phyloP scores from a whole-genome alignment of 2,113 vertebrate species.

The Oxyruncus cristatus region DNA sequence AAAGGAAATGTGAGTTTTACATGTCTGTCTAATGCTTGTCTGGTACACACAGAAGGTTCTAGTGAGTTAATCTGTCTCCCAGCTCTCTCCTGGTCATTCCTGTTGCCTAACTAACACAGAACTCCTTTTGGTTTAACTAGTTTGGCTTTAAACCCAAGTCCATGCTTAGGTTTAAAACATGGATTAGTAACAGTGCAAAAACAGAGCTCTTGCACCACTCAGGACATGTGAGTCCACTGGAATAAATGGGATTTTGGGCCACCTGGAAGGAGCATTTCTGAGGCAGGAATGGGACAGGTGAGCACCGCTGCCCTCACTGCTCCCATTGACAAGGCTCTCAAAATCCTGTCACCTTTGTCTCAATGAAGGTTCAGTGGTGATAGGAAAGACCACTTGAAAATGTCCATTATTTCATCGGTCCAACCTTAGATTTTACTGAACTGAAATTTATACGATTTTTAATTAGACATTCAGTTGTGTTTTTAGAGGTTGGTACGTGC shows the following conservation, averaged over 20 bases:
- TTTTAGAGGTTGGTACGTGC: not conserved
- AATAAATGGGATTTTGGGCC: not conserved
- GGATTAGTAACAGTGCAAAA: not conserved
- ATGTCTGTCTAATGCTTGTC: not conserved
- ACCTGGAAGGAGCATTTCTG: not conserved
- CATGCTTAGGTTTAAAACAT: not conserved
- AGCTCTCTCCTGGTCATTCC: not conserved
- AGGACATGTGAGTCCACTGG: rapidly evolving
- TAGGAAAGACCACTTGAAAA: not conserved
- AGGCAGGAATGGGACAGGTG: not conserved
- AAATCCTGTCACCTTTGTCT: not conserved
- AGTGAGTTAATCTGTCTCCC: not conserved
- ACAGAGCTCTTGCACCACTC: not conserved
- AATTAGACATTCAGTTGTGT: not conserved
- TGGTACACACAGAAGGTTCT: not conserved
- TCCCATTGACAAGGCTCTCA: not conserved
- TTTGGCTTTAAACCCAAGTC: not conserved
- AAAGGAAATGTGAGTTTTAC: not conserved
- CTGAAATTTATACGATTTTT: not conserved
- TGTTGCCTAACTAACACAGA: not conserved
- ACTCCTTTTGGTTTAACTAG: rapidly evolving
- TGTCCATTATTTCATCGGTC: not conserved
- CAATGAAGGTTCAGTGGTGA: not conserved
- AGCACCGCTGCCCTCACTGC: not conserved
- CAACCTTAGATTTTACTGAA: not conserved